Evolutionary conservation across 2,888 invertebrate species (phyloP), one percentile per base, ranked within the genome.

Genomic region (Bellardia bayeri): DNA sequence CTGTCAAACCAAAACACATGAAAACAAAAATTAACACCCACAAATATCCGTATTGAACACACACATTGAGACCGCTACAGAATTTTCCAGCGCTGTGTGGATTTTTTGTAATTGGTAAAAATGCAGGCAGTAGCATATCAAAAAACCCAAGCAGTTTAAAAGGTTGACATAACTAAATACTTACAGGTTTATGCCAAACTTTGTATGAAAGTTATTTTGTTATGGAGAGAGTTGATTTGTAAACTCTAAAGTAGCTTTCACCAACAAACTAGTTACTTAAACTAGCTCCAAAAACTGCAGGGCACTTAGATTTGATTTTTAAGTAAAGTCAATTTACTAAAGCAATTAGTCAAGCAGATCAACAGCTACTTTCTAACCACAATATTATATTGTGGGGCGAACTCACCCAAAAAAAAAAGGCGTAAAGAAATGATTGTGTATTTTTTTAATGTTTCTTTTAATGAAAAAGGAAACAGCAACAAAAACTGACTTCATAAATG

Each of bases 311-410:
- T 40, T 8, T n/a, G 37, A 37, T 8, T 40, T 11, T 64, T n/a
- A 23, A 14, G 6, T 37, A 14, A 56, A 51, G 13, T 69, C 45
- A 63, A 66, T 4, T 40, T 14, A 54, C 51, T 82, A 66, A 82
- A 14, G 51, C 76, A 84, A 87, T 87, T 87, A 79, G 87, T 79
- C 74, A 82, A 78, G 85, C 66, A 82, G 87, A 82, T 87, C 75
- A 82, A 51, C 58, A 69, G 42, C 33, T 64, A 71, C 61, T 78
- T 74, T 78, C 58, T 40, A 68, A 42, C n/a, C 51, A 42, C 16
- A 7, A 37, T 7, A 51, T 23, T 45, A 40, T 8, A 40, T n/a
- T 45, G 30, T 56, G 9, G 6, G 14, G 9, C n/a, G 14, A 63
- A n/a, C 9, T 1, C n/a, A 49, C 8, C 9, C 23, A 23, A 23